Conservation (phyloP, 2,888 invertebrate species). For the Spilosoma lubricipeda region DNA sequence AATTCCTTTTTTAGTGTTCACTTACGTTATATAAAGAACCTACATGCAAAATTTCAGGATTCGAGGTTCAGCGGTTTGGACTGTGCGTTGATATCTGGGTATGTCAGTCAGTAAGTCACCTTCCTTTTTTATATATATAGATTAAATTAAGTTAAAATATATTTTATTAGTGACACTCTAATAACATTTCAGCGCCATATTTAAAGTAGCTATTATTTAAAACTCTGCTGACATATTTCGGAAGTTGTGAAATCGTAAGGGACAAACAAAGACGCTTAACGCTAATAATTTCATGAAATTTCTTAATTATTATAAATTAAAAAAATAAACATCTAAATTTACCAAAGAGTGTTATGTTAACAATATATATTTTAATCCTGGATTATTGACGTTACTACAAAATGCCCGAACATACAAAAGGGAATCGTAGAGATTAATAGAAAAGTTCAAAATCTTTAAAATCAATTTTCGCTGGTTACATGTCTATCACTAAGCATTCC, state of each 20-base stretch:
- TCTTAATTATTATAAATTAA: no score
- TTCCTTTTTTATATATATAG: no score
- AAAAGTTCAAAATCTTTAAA: neutral
- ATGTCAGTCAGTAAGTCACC: no score
- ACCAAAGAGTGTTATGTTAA: no score
- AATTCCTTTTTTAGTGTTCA: no score
- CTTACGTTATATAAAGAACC: no score
- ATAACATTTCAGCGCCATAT: conserved; percentile 6
- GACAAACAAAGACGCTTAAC: neutral
- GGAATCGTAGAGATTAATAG: neutral
- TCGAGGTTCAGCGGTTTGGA: no score
- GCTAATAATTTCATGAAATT: neutral
- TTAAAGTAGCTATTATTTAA: conserved; percentile 42
- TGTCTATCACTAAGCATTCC: neutral
- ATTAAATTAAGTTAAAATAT: conserved; percentile 37
- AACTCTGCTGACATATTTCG: conserved; percentile 15
- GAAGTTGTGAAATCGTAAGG: no score
- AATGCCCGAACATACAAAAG: neutral
- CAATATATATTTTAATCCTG: neutral
- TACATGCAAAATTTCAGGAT: no score
- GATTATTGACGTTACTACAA: neutral
- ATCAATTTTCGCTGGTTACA: neutral
- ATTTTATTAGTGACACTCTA: conserved; percentile 45
- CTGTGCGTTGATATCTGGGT: no score
- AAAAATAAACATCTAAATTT: no score